Base-by-base conservation (phyloP, 2,888 invertebrate species). In the Sisyra terminalis region DNA sequence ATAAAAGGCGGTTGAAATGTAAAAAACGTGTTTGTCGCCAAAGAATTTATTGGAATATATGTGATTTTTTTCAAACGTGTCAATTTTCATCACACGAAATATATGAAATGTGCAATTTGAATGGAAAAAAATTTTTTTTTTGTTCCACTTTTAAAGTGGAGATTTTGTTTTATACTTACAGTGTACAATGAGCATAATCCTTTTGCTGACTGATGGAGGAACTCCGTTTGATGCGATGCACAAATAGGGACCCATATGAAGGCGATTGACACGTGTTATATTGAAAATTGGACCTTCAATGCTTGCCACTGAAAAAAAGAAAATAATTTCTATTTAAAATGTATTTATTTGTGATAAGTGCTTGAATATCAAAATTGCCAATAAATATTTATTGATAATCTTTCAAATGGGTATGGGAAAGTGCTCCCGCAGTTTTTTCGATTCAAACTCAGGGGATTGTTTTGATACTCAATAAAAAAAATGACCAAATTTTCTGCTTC, bases 161-260 rank as follows among this genome's bases (percentile, higher is more conserved):
- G 14, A 35, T 35, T 14, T n/a, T 13, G 16, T 6, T 34, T 31
- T 35, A n/a, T 37, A 71, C 78, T 75, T 61, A 85, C 84, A 86
- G 59, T 85, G 81, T 13, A 85, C 82, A 42, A 82, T 81, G 41
- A 89, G 73, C 67, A 81, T 81, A 53, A 89, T 87, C 55, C 88
- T 66, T 61, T 88, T 88, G 71, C 87, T 87, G 50, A 88, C 84
- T 29, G 86, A 81, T 1, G 89, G 89, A 9, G 88, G 89, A 11
- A 85, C 77, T 7, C 85, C 85, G 55, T 86, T 86, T 31, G 81
- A 79, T 1, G 85, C 85, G 48, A 85, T 84, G 58, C 85, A 85
- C 24, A 84, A 63, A 57, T 83, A 84, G 30, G 82, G 77, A 8
- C 84, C 85, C 70, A 86, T 86, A 56, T 85, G 80, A 46, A 80